Evolutionary conservation across 1,140 invertebrate genomes (phyloP), one percentile per base, ranked within the genome.

Genomic region (Sipha flava): DNA sequence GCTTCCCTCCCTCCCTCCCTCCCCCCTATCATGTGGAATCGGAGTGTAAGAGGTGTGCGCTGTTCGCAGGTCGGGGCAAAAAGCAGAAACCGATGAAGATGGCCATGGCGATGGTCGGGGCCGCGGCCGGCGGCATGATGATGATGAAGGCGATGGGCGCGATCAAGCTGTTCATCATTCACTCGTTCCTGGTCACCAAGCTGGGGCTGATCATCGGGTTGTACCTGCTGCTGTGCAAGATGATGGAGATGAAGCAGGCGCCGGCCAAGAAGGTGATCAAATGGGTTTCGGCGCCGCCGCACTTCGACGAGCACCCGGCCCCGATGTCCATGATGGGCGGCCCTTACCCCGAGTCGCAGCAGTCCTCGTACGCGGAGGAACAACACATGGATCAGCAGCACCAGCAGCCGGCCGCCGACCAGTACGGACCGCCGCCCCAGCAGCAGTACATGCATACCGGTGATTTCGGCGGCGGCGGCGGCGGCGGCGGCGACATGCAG

Each of bases 151-250:
- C 73, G 14, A 12, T 23, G 3, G n/a, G 31, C 2, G 49, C 21
- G n/a, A 77, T 77, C 47, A 77, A 77, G 34, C 21, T 77, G 73
- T 77, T 77, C 73, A 77, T 77, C 52, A 59, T 77, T 12, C 73
- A 77, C 34, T n/a, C 73, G 73, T 77, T 77, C 16, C 18, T 77
- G 14, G 73, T 52, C 73, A 77, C 47, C 31, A 77, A 77, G n/a
- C 49, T 77, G 14, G 73, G 29, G 0, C 16, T 77, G 21, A 3
- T 77, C 0, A 40, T 77, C n/a, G 49, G 26, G 12, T 52, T 37
- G 12, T 77, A 77, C 52, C 21, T 77, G 34, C 29, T 77, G n/a
- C 31, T 37, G 73, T 77, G 73, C 49, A 77, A 77, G 49, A 16
- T 77, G 52, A 40, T 40, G 52, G 73, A 77, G 9, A 77, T 77